phyloP scores from a whole-genome alignment of 2,888 invertebrate genomes.

The Epirrhoe alternata region DNA sequence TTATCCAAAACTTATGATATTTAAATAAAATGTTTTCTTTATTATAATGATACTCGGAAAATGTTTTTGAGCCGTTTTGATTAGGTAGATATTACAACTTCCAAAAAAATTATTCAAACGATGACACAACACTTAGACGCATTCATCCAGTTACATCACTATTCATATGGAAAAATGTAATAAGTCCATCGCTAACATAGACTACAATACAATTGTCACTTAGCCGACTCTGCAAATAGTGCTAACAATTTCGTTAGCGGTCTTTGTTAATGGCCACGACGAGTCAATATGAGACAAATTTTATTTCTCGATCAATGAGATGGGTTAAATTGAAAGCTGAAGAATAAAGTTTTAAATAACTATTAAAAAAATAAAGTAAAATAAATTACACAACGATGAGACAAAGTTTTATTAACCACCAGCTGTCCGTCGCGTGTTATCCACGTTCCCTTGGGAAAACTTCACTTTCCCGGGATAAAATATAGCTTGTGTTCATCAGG shows the following conservation, averaged over 20 bases:
- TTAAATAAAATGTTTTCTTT: constrained; percentile 2
- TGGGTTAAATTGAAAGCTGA: constrained; percentile 33
- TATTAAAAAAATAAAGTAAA: too few species aligned
- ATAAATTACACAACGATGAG: too few species aligned
- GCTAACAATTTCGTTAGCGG: constrained; percentile 57
- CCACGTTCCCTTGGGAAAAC: too few species aligned
- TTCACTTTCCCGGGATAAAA: too few species aligned
- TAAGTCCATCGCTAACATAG: constrained; percentile 25
- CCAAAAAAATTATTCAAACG: too few species aligned
- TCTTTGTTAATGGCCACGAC: constrained; percentile 67
- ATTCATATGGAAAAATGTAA: constrained; percentile 10
- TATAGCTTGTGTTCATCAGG: too few species aligned
- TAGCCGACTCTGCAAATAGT: constrained; percentile 32
- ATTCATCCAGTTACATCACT: constrained; percentile 7
- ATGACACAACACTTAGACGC: too few species aligned
- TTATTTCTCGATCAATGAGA: constrained; percentile 44
- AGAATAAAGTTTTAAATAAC: constrained; percentile 29
- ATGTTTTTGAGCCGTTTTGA: too few species aligned
- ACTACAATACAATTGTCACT: constrained; percentile 37
- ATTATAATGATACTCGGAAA: too few species aligned
- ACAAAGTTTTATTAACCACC: too few species aligned
- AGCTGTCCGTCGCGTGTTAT: too few species aligned
- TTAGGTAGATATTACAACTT: too few species aligned
- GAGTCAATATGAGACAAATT: constrained; percentile 59
- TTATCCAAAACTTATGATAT: constrained; percentile 5